These are phyloP conservation scores for Pseudorasbora parva DNA, from an alignment of 2,113 vertebrate genomes.

Conservation along the genomic window DNA sequence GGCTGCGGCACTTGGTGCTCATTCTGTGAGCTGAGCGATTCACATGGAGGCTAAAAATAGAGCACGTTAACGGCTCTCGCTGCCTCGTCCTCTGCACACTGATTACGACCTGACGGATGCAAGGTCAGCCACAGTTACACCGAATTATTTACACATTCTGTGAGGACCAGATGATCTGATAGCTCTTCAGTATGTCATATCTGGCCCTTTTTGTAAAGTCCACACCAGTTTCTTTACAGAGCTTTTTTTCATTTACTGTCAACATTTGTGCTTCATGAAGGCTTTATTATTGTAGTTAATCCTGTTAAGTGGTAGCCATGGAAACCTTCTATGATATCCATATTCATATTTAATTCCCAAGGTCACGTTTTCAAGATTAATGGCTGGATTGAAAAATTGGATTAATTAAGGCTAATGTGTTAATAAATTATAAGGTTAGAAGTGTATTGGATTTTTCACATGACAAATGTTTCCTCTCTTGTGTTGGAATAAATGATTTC, in stretches of 20 bases:
- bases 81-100: conserved; percentile 65
- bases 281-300: conserved; percentile 20
- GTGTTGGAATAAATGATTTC: background rate
- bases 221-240: background rate
- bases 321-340: conserved; percentile 34
- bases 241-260: background rate
- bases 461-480: background rate
- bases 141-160: conserved; percentile 11
- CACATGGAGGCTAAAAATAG: conserved; percentile 74
- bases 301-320: conserved; percentile 30
- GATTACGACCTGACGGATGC: conserved; percentile 65
- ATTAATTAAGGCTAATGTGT: conserved; percentile 48
- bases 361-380: conserved; percentile 48
- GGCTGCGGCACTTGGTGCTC: conserved; percentile 31
- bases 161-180: conserved; percentile 1
- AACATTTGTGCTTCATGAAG: background rate
- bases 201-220: background rate
- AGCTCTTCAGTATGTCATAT: background rate
- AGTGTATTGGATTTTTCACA: conserved; percentile 27
- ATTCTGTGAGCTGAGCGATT: conserved; percentile 31
- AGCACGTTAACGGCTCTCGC: conserved; percentile 49
- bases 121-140: conserved; percentile 37
- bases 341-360: conserved; percentile 55
- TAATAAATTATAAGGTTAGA: conserved; percentile 17
- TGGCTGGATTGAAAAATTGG: conserved; percentile 10